phyloP scores from a whole-genome alignment of 92 coral and sea anemone genomes.

The Epizoanthus rinbou region DNA sequence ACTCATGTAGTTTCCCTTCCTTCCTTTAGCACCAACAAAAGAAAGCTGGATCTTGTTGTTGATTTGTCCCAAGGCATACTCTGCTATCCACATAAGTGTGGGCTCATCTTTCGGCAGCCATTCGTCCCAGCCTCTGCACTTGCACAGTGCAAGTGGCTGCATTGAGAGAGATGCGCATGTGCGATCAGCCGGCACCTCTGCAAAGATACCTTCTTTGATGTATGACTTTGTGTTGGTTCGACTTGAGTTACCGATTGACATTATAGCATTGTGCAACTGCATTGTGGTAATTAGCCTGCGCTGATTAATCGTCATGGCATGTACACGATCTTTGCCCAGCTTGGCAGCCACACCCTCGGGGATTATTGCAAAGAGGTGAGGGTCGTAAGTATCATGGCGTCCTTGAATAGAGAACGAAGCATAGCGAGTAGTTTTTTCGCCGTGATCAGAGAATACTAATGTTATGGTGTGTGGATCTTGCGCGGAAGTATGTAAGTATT shows the following conservation, averaged over 20 bases:
- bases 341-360: conserved; percentile 54
- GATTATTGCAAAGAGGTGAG: conserved; percentile 61
- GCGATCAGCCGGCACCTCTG: conserved; percentile 52
- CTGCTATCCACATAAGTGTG: conserved; percentile 63
- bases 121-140: conserved; percentile 55
- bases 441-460: conserved; percentile 68
- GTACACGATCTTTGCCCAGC: conserved; percentile 52
- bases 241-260: conserved; percentile 35
- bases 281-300: conserved; percentile 44
- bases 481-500: conserved; percentile 18
- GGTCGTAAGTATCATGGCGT: conserved; percentile 54
- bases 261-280: conserved; percentile 55
- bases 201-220: conserved; percentile 55
- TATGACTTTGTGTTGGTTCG: conserved; percentile 10
- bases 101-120: conserved; percentile 56
- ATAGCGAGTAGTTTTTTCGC: conserved; percentile 65
- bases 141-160: conserved; percentile 44
- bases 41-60: conserved; percentile 59
- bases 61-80: conserved; percentile 65
- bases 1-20: not conserved
- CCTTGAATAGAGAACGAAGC: conserved; percentile 52
- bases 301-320: conserved; percentile 53
- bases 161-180: conserved; percentile 47
- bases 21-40: not conserved
- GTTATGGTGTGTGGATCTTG: conserved; percentile 57